phyloP scores from a whole-genome alignment of 2,113 vertebrate species.

The Brachyhypopomus gauderio region DNA sequence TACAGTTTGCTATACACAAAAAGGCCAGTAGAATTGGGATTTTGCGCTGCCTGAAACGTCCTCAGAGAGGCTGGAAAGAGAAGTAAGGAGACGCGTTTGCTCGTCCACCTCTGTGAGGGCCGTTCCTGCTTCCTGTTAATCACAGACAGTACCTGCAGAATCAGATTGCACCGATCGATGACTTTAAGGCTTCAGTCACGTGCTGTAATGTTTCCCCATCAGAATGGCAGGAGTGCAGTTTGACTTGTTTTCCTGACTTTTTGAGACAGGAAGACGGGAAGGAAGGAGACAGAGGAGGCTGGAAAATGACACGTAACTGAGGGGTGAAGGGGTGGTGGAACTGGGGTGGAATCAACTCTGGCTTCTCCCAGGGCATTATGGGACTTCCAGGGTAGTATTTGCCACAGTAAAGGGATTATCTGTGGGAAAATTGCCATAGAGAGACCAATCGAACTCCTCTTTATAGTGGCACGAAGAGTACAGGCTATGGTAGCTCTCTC shows the following conservation, averaged over 20 bases:
- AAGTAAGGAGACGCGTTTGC: not conserved
- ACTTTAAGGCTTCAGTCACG: not conserved
- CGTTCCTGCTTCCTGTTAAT: constrained; percentile 61
- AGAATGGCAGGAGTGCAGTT: constrained; percentile 47
- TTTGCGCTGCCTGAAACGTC: not conserved
- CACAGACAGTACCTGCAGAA: constrained; percentile 58
- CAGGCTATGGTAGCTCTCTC: too few species aligned
- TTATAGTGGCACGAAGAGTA: not conserved
- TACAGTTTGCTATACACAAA: not conserved
- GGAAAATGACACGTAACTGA: constrained; percentile 8
- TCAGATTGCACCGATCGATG: constrained; percentile 29
- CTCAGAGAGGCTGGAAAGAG: not conserved
- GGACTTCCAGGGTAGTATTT: constrained; percentile 48
- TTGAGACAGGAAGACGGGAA: constrained; percentile 20
- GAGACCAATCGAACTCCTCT: not conserved
- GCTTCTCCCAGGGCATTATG: constrained; percentile 49
- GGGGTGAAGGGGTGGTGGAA: constrained; percentile 11
- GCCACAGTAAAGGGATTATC: constrained; percentile 42
- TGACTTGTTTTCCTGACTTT: constrained; percentile 14
- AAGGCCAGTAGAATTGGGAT: not conserved
- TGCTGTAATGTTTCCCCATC: not conserved
- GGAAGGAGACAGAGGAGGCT: constrained; percentile 20
- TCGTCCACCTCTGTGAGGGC: constrained; percentile 49
- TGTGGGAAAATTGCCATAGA: not conserved
- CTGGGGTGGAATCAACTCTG: constrained; percentile 19